These are phyloP conservation scores for Drosophila nasuta DNA, from an alignment of 1,140 invertebrate species.

Conservation along the genomic window DNA sequence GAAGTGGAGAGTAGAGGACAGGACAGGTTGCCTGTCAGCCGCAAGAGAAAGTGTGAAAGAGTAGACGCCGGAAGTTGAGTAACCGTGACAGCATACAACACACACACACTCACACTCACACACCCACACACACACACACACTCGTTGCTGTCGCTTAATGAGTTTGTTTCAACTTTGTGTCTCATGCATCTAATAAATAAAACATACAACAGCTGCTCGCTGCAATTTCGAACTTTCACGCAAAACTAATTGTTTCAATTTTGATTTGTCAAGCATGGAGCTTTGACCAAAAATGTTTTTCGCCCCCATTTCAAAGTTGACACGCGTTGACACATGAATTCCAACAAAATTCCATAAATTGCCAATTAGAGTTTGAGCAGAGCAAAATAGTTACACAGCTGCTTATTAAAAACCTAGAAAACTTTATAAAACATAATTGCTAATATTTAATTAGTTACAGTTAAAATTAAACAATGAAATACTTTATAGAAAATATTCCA, in stretches of 20 bases:
- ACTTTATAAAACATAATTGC: too few species aligned
- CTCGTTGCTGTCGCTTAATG: slow-evolving; percentile 58
- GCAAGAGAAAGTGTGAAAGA: slow-evolving; percentile 52
- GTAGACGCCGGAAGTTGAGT: slow-evolving; percentile 60
- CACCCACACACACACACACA: neutral
- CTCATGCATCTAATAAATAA: slow-evolving; percentile 34
- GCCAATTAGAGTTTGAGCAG: too few species aligned
- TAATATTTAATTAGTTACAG: too few species aligned
- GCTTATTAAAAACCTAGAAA: too few species aligned
- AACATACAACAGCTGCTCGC: slow-evolving; percentile 8
- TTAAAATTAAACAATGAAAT: too few species aligned
- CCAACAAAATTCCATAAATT: too few species aligned
- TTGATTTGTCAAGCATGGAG: too few species aligned
- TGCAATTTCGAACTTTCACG: neutral
- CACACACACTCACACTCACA: slow-evolving; percentile 4
- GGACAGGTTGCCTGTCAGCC: slow-evolving; percentile 22
- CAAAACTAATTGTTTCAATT: neutral
- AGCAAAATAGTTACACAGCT: too few species aligned
- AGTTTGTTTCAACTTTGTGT: slow-evolving; percentile 58
- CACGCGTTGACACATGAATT: too few species aligned
- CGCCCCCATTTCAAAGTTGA: too few species aligned
- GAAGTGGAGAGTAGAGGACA: neutral
- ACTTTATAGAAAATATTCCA: too few species aligned
- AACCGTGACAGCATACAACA: slow-evolving; percentile 45
- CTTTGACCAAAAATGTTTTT: too few species aligned